phyloP scores from a whole-genome alignment of 37 sponge, comb jelly and placozoan species.

The Ephydatia muelleri region DNA sequence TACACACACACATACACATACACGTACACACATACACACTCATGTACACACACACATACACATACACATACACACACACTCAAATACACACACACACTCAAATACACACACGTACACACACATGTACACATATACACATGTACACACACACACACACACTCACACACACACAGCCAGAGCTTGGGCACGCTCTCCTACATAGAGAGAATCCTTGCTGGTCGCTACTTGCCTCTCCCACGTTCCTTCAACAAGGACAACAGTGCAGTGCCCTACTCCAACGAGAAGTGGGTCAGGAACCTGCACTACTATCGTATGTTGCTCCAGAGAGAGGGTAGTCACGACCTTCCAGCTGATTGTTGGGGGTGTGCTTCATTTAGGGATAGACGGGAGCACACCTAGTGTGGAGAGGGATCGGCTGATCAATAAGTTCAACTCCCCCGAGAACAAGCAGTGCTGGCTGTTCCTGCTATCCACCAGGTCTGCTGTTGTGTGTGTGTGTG shows the following conservation, averaged over 20 bases:
- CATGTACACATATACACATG: neutral
- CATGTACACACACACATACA: neutral
- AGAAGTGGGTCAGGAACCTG: slow-evolving; percentile 78
- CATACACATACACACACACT: neutral
- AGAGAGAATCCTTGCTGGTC: slow-evolving; percentile 72
- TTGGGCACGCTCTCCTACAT: slow-evolving; percentile 81
- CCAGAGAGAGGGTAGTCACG: neutral
- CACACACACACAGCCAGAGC: slow-evolving; percentile 75
- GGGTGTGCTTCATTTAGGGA: slow-evolving; percentile 36
- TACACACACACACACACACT: slow-evolving; percentile 6
- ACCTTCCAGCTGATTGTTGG: neutral
- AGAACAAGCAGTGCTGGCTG: slow-evolving; percentile 46
- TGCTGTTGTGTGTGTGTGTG: neutral
- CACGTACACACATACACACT: neutral
- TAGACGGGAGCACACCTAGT: slow-evolving; percentile 81
- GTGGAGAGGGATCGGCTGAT: slow-evolving; percentile 74
- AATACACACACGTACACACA: neutral
- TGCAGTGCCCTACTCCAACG: slow-evolving; percentile 33
- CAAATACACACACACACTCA: neutral
- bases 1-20: too few relatives aligned
- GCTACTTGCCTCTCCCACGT: slow-evolving; percentile 58
- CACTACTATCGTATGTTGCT: slow-evolving; percentile 69
- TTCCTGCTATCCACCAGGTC: slow-evolving; percentile 89
- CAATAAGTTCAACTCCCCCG: slow-evolving; percentile 69
- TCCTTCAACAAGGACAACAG: slow-evolving; percentile 6